Base-by-base conservation (phyloP, 1,140 invertebrate genomes). In the Dendroctonus valens region DNA sequence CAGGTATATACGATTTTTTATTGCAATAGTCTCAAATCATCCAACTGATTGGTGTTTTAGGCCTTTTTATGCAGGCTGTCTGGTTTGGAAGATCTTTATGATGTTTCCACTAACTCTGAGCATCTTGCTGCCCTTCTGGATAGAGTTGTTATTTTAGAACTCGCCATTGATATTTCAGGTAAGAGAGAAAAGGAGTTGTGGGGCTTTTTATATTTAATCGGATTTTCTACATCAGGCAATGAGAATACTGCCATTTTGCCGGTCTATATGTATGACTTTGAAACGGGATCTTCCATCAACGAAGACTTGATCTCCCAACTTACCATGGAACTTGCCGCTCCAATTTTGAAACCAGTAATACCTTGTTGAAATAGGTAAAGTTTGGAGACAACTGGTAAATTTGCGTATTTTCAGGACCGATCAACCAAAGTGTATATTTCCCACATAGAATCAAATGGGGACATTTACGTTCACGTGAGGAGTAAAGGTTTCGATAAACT, bases 11-110 rank as follows among this genome's bases (percentile, higher is more conserved):
- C 11, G 7, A 7, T 52, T 46, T 51, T n/a, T 59, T 11, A 12
- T 50, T 5, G 14, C 41, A 48, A 37, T 11, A 41, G 26, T n/a
- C 12, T 41, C 12, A 12, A 49, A 60, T n/a, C 38, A 39, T 14
- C 5, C 14, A 8, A 59, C 49, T 5, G 37, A 46, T 48, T 46
- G 48, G 7, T 6, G 26, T 71, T 71, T 26, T 52, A 87, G 85
- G 86, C 84, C 46, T 80, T 88, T 42, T 78, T 84, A 60, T 81
- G 87, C 69, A 80, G 82, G 26, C 72, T 89, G 59, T 79, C 80
- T 44, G 85, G 84, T 46, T 76, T 87, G 4, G 86, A 87, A 76
- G 83, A 84, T 50, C 80, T 83, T 62, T 73, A 73, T 11, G 77
- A 81, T 59, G 78, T 74, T 65, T 77, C 69, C 7, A 39, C 39